Conservation (phyloP, 2,888 invertebrate genomes). For the Zygaena filipendulae region DNA sequence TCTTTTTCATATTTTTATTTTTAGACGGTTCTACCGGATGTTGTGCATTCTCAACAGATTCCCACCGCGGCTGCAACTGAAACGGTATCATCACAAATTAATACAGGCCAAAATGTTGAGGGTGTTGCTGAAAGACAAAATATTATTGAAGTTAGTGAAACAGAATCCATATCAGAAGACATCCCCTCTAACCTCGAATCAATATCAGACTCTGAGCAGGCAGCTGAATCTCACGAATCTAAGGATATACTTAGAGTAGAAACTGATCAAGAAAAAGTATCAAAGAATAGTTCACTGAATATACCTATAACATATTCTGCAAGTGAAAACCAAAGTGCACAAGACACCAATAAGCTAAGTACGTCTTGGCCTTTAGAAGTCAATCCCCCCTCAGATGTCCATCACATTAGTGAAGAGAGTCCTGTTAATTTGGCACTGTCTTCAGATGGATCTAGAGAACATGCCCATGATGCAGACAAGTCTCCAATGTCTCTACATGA, state of each 20-base stretch:
- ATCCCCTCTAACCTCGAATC: slow-evolving; percentile 48
- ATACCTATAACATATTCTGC: slow-evolving; percentile 27
- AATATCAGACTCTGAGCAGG: slow-evolving; percentile 33
- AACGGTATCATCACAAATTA: slow-evolving; percentile 25
- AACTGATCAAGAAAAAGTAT: slow-evolving; percentile 24
- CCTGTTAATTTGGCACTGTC: slow-evolving; percentile 43
- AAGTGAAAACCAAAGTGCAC: slow-evolving; percentile 32
- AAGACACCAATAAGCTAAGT: slow-evolving; percentile 35
- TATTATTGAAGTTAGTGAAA: slow-evolving; percentile 32
- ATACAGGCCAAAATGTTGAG: slow-evolving; percentile 22
- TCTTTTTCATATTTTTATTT: slow-evolving; percentile 58
- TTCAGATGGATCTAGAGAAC: slow-evolving; percentile 43
- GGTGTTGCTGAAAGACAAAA: slow-evolving; percentile 19
- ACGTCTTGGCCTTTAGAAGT: slow-evolving; percentile 43
- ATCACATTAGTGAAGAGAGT: slow-evolving; percentile 51
- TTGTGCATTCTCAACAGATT: slow-evolving; percentile 62
- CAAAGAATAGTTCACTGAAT: slow-evolving; percentile 28
- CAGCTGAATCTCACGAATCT: slow-evolving; percentile 19
- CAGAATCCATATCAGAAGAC: slow-evolving; percentile 56
- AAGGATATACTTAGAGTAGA: slow-evolving; percentile 27
- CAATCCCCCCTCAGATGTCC: slow-evolving; percentile 35
- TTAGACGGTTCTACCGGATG: slow-evolving; percentile 66
- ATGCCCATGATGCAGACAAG: slow-evolving; percentile 20
- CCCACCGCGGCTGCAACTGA: slow-evolving; percentile 35
- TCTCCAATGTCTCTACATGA: slow-evolving; percentile 7